Base-by-base conservation (phyloP, 2,797 vertebrate species). In the Aeoliscus strigatus region DNA sequence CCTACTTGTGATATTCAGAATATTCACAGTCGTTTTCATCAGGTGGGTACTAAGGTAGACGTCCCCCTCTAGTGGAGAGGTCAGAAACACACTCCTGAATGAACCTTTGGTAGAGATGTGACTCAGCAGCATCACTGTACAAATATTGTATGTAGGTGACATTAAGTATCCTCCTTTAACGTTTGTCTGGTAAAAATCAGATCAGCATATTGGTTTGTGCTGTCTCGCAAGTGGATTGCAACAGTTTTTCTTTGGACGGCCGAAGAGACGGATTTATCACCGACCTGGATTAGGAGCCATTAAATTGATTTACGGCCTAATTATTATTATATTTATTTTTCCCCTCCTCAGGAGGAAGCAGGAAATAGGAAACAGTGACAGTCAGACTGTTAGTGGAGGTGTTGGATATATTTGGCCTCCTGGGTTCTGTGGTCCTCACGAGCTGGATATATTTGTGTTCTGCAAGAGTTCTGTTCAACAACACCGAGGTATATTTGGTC, bases 61-160 rank as follows among this genome's bases (percentile, higher is more conserved):
- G 9, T 4, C 70, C 6, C 76, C 78, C 76, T 77, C 82, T 76
- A 56, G 78, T 80, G 82, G 76, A 28, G 38, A 58, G n/a, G 5
- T 21, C n/a, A 14, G 5, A 10, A 3, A 49, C 18, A 74, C 40
- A 28, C n/a, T n/a, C n/a, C n/a, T n/a, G n/a, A n/a, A n/a, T n/a
- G n/a, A n/a, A n/a, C n/a, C n/a, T n/a, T n/a, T n/a, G 8, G 12
- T 13, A 13, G 15, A 27, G 3, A 5, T 2, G 9, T 14, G 13
- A 9, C 23, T 10, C 14, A 36, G 6, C 12, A 46, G 3, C 12
- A 4, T 4, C 11, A 8, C 6, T 8, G 4, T 27, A 8, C 36
- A 39, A 4, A 1, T 3, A 2, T 4, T 13, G 15, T 14, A 10
- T 11, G n/a, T 14, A 14, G 13, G 26, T 26, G 51, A 41, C 29